Percentiles rank a stretch among this genome's conserved stretches.
Evolutionary conservation across 2,797 vertebrate genomes (phyloP).

Genomic region (Tenualosa thibaudeaui): DNA sequence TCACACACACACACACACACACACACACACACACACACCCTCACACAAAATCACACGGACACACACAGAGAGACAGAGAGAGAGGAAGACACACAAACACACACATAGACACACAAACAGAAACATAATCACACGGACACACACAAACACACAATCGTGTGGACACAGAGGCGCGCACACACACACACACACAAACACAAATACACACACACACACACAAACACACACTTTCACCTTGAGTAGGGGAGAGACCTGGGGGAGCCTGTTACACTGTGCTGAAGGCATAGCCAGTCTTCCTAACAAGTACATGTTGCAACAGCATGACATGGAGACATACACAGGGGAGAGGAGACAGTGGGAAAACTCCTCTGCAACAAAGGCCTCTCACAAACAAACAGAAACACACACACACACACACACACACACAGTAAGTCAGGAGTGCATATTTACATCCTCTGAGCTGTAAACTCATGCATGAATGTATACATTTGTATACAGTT

Average conservation of each 20-base stretch:
- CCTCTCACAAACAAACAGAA: background rate
- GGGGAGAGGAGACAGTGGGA: background rate
- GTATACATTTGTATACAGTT: no score
- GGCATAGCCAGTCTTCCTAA: constrained; percentile 9
- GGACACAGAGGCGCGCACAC: background rate
- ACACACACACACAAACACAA: constrained; percentile 7
- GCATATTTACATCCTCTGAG: no score
- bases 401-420: background rate
- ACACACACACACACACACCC: constrained; percentile 11
- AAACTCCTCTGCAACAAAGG: background rate
- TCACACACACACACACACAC: background rate
- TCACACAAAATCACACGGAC: background rate
- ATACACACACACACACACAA: constrained; percentile 16
- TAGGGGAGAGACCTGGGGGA: constrained; percentile 9
- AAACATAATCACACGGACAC: background rate
- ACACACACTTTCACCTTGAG: constrained; percentile 27
- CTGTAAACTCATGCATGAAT: no score
- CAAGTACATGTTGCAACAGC: constrained; percentile 16
- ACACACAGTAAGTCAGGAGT: background rate
- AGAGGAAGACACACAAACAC: constrained; percentile 3
- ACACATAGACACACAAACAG: no score
- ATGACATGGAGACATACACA: background rate
- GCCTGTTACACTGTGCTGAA: constrained; percentile 16
- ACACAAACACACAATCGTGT: background rate
- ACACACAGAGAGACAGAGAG: constrained; percentile 24